Percentiles rank a stretch among this genome's conserved stretches.
Conservation (phyloP, 2,113 vertebrate genomes). For the Gulo gulo region DNA sequence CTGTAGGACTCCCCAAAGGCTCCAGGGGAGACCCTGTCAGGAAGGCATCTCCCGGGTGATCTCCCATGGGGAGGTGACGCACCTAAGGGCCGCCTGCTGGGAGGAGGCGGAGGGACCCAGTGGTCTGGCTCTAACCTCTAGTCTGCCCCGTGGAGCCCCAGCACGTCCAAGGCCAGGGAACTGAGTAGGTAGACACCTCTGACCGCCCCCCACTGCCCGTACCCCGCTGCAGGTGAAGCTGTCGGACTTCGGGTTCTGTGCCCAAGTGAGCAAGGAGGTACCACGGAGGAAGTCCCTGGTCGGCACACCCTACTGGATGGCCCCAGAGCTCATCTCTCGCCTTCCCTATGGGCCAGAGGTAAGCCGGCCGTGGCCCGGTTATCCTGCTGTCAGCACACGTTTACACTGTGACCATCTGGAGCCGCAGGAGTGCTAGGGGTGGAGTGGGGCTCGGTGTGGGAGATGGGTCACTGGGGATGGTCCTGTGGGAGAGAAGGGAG, state of each 20-base stretch:
- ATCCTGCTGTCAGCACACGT: accelerated
- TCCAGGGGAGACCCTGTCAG: neutral
- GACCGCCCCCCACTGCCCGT: neutral
- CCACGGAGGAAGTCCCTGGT: constrained; percentile 92
- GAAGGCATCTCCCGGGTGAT: neutral
- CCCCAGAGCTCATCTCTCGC: constrained; percentile 93
- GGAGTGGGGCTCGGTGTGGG: neutral
- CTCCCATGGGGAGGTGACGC: neutral
- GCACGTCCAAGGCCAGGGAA: accelerated
- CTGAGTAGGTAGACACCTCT: neutral
- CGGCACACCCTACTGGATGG: constrained; percentile 96
- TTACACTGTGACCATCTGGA: accelerated
- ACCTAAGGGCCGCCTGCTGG: neutral
- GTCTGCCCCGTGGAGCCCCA: neutral
- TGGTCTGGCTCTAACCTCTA: neutral
- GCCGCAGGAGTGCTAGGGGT: neutral
- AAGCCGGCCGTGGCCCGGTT: neutral
- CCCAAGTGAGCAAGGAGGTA: constrained; percentile 94
- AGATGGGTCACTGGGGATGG: neutral
- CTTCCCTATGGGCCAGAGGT: constrained; percentile 93
- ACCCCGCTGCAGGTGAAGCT: constrained; percentile 89
- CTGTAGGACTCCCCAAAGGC: no score
- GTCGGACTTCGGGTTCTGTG: constrained; percentile 96
- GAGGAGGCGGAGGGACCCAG: accelerated
- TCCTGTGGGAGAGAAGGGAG: no score